Conservation (phyloP, 2,797 vertebrate genomes). For the Bryconaethiops microstoma region DNA sequence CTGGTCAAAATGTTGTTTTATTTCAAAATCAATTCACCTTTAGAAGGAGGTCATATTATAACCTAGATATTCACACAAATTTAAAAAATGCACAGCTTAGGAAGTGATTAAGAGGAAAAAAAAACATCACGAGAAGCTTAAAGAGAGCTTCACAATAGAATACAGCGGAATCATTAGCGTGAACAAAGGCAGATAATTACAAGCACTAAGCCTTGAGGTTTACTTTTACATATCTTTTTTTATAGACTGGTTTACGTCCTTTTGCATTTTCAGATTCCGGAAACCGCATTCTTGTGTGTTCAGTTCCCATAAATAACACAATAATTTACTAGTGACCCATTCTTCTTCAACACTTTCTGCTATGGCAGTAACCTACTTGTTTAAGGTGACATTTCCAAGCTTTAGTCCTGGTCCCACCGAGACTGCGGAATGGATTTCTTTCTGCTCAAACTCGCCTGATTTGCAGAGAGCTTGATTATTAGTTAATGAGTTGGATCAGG, state of each 20-base stretch:
- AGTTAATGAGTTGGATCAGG: slow-evolving; percentile 3
- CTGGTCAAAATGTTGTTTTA: slow-evolving; percentile 68
- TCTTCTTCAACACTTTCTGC: neutral
- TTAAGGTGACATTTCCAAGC: neutral
- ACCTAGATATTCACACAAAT: slow-evolving; percentile 53
- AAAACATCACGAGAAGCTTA: slow-evolving; percentile 61
- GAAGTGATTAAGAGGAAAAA: slow-evolving; percentile 68
- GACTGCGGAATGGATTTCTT: neutral
- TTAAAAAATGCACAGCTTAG: slow-evolving; percentile 53
- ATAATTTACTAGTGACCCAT: slow-evolving; percentile 15
- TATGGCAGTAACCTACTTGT: slow-evolving; percentile 1
- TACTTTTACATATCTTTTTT: neutral
- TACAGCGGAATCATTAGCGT: slow-evolving; percentile 60
- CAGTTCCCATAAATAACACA: slow-evolving; percentile 9
- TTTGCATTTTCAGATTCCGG: slow-evolving; percentile 53
- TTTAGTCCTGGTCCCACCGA: neutral
- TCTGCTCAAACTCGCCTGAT: slow-evolving; percentile 7
- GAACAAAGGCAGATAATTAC: slow-evolving; percentile 57
- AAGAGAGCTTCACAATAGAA: slow-evolving; percentile 43
- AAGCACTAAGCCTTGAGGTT: neutral
- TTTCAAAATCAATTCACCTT: slow-evolving; percentile 67
- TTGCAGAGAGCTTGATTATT: slow-evolving; percentile 2
- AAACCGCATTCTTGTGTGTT: slow-evolving; percentile 2
- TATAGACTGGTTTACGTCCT: slow-evolving; percentile 57
- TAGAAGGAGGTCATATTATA: slow-evolving; percentile 53